A percentile compares a stretch with the other conserved stretches of the same genome.
phyloP scores from a whole-genome alignment of 2,113 vertebrate species.

The Psittacara wagleri region DNA sequence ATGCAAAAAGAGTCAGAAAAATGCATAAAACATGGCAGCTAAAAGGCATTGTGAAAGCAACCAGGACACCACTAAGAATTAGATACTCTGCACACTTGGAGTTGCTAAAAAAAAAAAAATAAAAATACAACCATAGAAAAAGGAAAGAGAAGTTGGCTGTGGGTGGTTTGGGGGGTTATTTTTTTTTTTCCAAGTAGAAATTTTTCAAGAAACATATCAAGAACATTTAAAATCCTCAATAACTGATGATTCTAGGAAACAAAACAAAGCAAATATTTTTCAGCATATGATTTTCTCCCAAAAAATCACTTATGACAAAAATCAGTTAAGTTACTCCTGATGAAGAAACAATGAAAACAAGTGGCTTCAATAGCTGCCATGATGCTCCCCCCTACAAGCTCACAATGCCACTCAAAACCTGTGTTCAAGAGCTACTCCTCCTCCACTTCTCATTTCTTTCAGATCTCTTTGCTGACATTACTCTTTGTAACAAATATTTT shows the following conservation, averaged over 20 bases:
- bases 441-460: accelerated
- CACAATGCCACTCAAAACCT: accelerated
- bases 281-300: neutral
- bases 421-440: neutral
- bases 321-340: neutral
- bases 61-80: neutral
- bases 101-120: neutral
- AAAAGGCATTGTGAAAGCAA: neutral
- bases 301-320: neutral
- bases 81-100: neutral
- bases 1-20: neutral
- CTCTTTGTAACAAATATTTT: neutral
- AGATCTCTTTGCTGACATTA: neutral
- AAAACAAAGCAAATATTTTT: neutral
- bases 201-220: neutral
- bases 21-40: accelerated
- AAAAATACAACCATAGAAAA: neutral
- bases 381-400: accelerated
- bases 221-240: neutral
- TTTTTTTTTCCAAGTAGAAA: neutral
- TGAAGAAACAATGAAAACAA: accelerated
- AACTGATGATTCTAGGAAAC: neutral
- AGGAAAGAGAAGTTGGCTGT: neutral
- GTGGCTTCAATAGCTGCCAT: accelerated
- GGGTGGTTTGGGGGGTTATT: neutral